A percentile compares a stretch with the other conserved stretches of the same genome.
These are phyloP conservation scores for Halichondria panicea DNA, from an alignment of 37 sponge, comb jelly and placozoan species.

Conservation along the genomic window DNA sequence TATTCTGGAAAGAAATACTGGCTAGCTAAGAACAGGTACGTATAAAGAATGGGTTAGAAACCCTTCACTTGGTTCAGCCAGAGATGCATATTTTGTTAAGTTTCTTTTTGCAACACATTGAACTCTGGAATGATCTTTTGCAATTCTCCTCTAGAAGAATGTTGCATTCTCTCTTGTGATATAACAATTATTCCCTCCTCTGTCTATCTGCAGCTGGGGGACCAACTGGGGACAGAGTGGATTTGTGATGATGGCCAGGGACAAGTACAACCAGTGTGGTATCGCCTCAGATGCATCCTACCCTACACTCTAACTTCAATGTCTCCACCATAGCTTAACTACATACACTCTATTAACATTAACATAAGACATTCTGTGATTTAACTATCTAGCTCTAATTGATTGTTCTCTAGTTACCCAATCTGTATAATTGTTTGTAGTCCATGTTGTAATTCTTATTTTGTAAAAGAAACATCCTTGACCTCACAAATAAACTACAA, in stretches of 20 bases:
- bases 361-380: too few relatives aligned
- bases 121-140: too few relatives aligned
- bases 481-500: too few relatives aligned
- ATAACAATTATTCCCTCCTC: neutral
- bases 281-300: slow-evolving; percentile 71
- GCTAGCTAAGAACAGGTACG: slow-evolving; percentile 68
- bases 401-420: too few relatives aligned
- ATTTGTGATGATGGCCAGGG: slow-evolving; percentile 60
- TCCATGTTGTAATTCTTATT: too few relatives aligned
- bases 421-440: too few relatives aligned
- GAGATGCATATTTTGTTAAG: neutral
- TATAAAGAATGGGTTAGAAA: neutral
- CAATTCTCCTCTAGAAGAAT: too few relatives aligned
- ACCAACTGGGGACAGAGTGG: slow-evolving; percentile 66
- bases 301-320: slow-evolving; percentile 56
- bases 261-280: slow-evolving; percentile 75
- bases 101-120: too few relatives aligned
- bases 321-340: too few relatives aligned
- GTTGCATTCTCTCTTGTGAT: neutral
- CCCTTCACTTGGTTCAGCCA: neutral
- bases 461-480: too few relatives aligned
- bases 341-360: too few relatives aligned
- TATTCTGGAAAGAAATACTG: slow-evolving; percentile 37
- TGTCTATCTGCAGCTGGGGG: slow-evolving; percentile 60
- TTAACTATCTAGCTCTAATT: too few relatives aligned